Evolutionary conservation across 2,888 invertebrate genomes (phyloP), one percentile per base, ranked within the genome.

Genomic region (Allacma fusca): DNA sequence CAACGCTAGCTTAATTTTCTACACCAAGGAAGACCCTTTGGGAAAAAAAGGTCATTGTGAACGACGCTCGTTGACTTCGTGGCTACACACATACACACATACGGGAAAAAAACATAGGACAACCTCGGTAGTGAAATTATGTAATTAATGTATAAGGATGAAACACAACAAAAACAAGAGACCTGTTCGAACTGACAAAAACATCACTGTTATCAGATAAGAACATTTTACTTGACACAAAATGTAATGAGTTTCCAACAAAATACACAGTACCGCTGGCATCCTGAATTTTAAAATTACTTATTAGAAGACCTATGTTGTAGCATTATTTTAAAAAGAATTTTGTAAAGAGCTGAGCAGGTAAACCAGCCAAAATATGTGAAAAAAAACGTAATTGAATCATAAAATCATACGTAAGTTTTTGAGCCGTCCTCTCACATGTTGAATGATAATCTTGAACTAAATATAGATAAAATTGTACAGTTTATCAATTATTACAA

Each of bases 391-490:
- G 24, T 12, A 62, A 9, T 62, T 24, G 23, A 62, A 9, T 24
- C 2, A 24, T 2, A 62, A n/a, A 21, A 62, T 62, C 62, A 68
- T 68, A 68, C 43, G 23, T 43, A 34, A 68, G 65, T 68, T 68
- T 68, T 40, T n/a, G 43, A 68, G 68, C 68, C 68, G 68, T 68
- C 68, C 68, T 68, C 40, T 68, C 68, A 68, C 68, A 68, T 4
- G 34, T 68, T 34, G 40, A 43, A 68, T 67, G 40, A 40, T 68
- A 34, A 68, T 68, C 40, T 40, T 34, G 23, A 43, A 62, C 62
- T 26, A 24, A 50, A 50, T 50, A 50, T 50, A 50, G 9, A 26
- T 62, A 13, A 2, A 59, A 23, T 62, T 62, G 62, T 62, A 62
- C 62, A 62, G 62, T 62, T 62, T 24, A 67, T 40, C 40, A n/a